Base-by-base conservation (phyloP, 2,888 invertebrate species). In the Aethes cnicana region DNA sequence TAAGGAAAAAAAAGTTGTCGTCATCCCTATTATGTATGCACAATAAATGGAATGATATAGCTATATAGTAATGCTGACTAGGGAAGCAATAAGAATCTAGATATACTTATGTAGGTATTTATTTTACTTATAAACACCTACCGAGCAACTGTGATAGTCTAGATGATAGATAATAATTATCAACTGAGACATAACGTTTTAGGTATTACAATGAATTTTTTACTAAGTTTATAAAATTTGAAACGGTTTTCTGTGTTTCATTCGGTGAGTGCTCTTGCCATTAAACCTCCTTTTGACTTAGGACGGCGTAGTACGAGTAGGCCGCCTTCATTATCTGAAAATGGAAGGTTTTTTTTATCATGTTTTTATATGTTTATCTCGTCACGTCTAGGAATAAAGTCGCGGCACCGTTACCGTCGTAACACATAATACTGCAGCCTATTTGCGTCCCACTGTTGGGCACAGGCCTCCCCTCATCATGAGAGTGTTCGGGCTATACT, bases 301-400 rank as follows among this genome's bases (percentile, higher is more conserved):
- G 58, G 0, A 83, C 81, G 1, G 82, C 84, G 39, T 84, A 83
- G 58, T 84, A 84, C 1, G 84, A 84, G 58, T 84, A 84, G 1
- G 83, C 84, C 2, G 84, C 84, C 65, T 84, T 84, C 75, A 88
- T 75, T 47, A 88, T 87, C 87, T 88, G 83, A 55, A 84, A 84
- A 54, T 56, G 61, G 59, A 50, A 61, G 55, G n/a, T n/a, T n/a
- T n/a, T n/a, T n/a, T n/a, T n/a, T n/a, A n/a, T n/a, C n/a, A n/a
- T n/a, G n/a, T n/a, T n/a, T n/a, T n/a, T n/a, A n/a, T n/a, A n/a
- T n/a, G n/a, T n/a, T n/a, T n/a, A n/a, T n/a, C n/a, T n/a, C n/a
- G 46, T 52, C 44, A 52, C 46, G 44, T 52, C 20, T 33, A 6
- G 14, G 36, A 30, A 32, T 20, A 52, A 32, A 33, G 46, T 46